Percentiles rank a stretch among this genome's conserved stretches.
phyloP scores from a whole-genome alignment of 2,888 invertebrate genomes.

The Cantharis rufa region DNA sequence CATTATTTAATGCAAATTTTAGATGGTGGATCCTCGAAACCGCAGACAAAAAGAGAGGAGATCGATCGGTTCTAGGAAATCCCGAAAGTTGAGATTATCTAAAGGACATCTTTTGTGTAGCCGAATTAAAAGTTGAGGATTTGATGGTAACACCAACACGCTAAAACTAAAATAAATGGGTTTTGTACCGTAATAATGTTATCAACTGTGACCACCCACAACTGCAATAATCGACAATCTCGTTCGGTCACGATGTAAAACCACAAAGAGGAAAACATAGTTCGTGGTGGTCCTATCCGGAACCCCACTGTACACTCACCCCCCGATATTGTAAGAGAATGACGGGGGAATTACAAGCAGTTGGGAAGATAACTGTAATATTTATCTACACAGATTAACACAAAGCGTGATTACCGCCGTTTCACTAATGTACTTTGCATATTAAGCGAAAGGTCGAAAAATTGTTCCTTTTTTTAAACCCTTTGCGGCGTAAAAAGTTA shows the following conservation, averaged over 20 bases:
- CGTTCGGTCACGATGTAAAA: conserved; percentile 21
- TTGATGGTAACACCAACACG: not conserved
- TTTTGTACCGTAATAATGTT: conserved; percentile 25
- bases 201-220: conserved; percentile 29
- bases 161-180: conserved; percentile 14
- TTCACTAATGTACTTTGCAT: not conserved
- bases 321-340: not conserved
- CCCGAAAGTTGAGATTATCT: not conserved
- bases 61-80: conserved; percentile 9
- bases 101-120: not conserved
- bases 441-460: not conserved
- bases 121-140: conserved; percentile 1
- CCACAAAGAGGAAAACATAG: conserved; percentile 23
- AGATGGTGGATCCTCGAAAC: not conserved
- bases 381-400: conserved; percentile 2
- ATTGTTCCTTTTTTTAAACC: not conserved
- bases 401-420: not conserved
- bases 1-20: not conserved
- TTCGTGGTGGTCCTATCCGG: conserved; percentile 20
- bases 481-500: not conserved
- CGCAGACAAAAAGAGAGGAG: not conserved
- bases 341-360: conserved; percentile 12
- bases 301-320: conserved; percentile 5
- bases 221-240: conserved; percentile 26
- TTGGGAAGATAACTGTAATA: conserved; percentile 8